Conservation (phyloP, 2,113 vertebrate genomes). For the Calidris pygmaea region DNA sequence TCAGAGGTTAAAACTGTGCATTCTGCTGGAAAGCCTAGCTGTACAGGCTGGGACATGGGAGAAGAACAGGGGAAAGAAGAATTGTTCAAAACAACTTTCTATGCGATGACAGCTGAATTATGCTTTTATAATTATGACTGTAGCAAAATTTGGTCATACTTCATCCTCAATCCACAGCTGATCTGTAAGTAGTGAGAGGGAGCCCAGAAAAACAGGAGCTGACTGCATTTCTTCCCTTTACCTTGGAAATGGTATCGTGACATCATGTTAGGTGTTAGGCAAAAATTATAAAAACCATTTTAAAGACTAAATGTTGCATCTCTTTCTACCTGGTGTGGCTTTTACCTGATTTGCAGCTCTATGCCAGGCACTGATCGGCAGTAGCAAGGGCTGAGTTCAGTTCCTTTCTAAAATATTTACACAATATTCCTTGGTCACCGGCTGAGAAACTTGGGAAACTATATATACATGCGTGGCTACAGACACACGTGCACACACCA, state of each 20-base stretch:
- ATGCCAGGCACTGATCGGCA: neutral
- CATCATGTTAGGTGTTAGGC: neutral
- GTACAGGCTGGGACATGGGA: neutral
- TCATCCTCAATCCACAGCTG: neutral
- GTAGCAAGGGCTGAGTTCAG: neutral
- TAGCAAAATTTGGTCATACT: neutral
- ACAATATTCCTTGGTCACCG: neutral
- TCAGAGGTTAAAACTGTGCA: neutral
- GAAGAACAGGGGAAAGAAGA: neutral
- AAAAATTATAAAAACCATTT: neutral
- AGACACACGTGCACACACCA: rapidly evolving
- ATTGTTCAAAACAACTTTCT: neutral
- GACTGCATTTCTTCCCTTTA: neutral
- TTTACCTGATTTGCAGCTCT: neutral
- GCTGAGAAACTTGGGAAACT: neutral
- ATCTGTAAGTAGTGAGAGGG: neutral
- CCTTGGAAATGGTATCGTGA: neutral
- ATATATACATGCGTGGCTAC: too few relatives aligned
- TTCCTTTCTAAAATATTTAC: conserved; percentile 12
- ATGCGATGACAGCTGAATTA: neutral
- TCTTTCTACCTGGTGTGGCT: neutral
- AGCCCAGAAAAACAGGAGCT: neutral
- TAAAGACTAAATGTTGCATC: neutral
- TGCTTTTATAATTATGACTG: neutral
- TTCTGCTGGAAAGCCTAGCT: neutral